Evolutionary conservation across 2,113 vertebrate genomes (phyloP).

Genomic region (Okapia johnstoni): DNA sequence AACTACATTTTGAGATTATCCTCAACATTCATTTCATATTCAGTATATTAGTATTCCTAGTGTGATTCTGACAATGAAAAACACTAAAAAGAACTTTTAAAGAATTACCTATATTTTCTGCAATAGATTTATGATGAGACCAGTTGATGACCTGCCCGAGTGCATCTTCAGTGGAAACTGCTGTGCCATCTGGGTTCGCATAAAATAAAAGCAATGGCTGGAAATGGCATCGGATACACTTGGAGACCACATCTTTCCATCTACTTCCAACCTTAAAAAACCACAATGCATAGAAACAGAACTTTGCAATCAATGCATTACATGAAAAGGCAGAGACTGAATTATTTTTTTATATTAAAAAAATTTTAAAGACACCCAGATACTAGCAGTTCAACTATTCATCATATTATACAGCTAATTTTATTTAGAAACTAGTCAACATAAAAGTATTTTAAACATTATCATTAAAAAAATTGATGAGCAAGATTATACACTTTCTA

Average conservation of each 20-base stretch:
- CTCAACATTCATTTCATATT: neutral
- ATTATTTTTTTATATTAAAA: neutral
- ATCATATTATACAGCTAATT: neutral
- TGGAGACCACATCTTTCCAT: constrained; percentile 96
- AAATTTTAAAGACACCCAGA: neutral
- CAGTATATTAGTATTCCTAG: neutral
- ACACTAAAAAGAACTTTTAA: neutral
- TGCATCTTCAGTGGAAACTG: constrained; percentile 88
- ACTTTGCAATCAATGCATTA: neutral
- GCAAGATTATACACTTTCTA: neutral
- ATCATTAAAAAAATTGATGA: neutral
- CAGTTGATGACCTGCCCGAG: constrained; percentile 83
- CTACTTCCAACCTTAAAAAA: constrained; percentile 87
- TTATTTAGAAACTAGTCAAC: neutral
- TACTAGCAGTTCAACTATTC: neutral
- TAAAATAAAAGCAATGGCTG: constrained; percentile 97
- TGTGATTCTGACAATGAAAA: neutral
- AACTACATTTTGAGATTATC: neutral
- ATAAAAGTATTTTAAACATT: neutral
- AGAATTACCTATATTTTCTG: constrained; percentile 85
- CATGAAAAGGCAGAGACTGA: neutral
- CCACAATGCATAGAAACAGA: neutral
- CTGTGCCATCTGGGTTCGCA: constrained; percentile 92
- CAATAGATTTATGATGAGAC: constrained; percentile 80
- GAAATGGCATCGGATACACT: constrained; percentile 95